Evolutionary conservation across 2,888 invertebrate species (phyloP).

Genomic region (Lithosia quadra): DNA sequence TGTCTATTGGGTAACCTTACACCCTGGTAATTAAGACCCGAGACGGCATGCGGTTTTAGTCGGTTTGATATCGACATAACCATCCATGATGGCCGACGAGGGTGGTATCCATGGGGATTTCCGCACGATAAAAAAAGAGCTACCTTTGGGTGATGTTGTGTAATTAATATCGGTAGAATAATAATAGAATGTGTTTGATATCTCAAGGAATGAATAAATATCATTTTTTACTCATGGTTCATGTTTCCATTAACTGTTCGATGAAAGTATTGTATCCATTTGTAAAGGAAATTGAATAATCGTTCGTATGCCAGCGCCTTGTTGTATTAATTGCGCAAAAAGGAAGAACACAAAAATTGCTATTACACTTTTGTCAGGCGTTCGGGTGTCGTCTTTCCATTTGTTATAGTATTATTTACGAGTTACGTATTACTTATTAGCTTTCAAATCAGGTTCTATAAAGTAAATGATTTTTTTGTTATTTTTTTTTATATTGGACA

Average conservation of each 20-base stretch:
- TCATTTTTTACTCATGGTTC: constrained; percentile 8
- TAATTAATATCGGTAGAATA: too few species aligned
- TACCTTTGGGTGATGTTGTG: too few species aligned
- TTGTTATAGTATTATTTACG: not conserved
- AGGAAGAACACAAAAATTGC: constrained; percentile 29
- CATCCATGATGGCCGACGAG: too few species aligned
- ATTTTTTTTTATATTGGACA: too few species aligned
- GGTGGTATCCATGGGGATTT: too few species aligned
- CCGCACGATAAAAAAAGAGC: too few species aligned
- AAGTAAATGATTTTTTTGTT: too few species aligned
- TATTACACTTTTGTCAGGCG: constrained; percentile 31
- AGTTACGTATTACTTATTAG: not conserved
- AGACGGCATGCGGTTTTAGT: too few species aligned
- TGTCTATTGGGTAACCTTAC: too few species aligned
- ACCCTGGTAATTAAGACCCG: too few species aligned
- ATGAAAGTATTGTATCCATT: constrained; percentile 23
- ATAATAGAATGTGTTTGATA: not conserved
- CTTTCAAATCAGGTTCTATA: not conserved
- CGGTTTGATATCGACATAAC: too few species aligned
- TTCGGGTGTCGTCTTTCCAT: not conserved
- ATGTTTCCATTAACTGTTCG: constrained; percentile 19
- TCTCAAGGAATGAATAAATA: not conserved
- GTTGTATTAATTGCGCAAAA: constrained; percentile 34
- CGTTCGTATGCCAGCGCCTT: constrained; percentile 34
- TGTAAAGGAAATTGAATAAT: constrained; percentile 40